Percentiles rank a stretch among this genome's conserved stretches.
These are phyloP conservation scores for Lepidurus packardi DNA, from an alignment of 1,140 invertebrate species.

Conservation along the genomic window DNA sequence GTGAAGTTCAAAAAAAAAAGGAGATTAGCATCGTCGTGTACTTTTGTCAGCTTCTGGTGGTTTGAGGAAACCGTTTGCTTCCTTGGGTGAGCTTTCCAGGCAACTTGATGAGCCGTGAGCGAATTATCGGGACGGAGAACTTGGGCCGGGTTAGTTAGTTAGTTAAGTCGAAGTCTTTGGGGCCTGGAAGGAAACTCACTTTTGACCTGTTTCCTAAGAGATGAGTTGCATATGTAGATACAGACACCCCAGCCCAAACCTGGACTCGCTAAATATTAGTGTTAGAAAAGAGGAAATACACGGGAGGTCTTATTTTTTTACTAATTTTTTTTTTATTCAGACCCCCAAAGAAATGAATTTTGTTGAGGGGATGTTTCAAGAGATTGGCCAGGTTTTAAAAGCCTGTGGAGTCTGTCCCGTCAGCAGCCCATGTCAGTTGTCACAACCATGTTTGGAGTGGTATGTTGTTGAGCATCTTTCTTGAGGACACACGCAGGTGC, in stretches of 20 bases:
- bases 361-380: not conserved
- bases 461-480: not conserved
- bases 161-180: not conserved
- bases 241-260: no score
- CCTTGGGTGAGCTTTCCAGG: not conserved
- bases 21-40: not conserved
- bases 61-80: not conserved
- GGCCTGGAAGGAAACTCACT: not conserved
- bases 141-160: not conserved
- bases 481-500: not conserved
- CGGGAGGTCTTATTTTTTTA: not conserved
- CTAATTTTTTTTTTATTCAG: not conserved
- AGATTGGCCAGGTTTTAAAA: constrained; percentile 2
- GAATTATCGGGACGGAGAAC: not conserved
- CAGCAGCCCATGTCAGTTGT: constrained; percentile 18
- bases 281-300: not conserved
- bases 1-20: constrained; percentile 3
- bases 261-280: no score
- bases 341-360: not conserved
- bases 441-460: constrained; percentile 15
- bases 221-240: not conserved
- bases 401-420: not conserved
- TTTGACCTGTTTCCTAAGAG: not conserved
- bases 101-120: constrained; percentile 3
- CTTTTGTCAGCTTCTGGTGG: not conserved